phyloP scores from a whole-genome alignment of 2,888 invertebrate genomes.

The Leptopilina drosophilae region DNA sequence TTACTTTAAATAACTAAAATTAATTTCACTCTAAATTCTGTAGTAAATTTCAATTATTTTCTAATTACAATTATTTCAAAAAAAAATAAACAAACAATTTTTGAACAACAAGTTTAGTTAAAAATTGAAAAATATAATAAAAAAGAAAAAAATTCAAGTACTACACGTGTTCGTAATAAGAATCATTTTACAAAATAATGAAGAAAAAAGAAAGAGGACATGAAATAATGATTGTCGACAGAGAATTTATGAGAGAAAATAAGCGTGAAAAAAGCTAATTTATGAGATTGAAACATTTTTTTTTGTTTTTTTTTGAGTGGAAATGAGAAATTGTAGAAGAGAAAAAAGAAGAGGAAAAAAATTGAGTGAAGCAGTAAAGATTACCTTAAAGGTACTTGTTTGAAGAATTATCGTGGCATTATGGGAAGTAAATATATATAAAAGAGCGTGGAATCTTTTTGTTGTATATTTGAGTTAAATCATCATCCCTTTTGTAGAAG shows the following conservation, averaged over 20 bases:
- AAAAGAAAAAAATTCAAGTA: too few species aligned
- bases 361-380: conserved; percentile 16
- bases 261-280: background rate
- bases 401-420: conserved; percentile 23
- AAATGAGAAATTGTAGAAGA: background rate
- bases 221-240: background rate
- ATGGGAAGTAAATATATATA: background rate
- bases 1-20: too few species aligned
- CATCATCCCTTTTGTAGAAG: conserved; percentile 22
- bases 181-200: background rate
- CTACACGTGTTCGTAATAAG: too few species aligned
- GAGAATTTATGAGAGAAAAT: background rate
- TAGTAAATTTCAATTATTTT: too few species aligned
- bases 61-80: too few species aligned
- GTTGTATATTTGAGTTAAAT: background rate
- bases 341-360: background rate
- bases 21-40: too few species aligned
- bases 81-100: too few species aligned
- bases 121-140: too few species aligned
- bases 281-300: conserved; percentile 1
- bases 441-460: background rate
- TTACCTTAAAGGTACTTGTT: conserved; percentile 18
- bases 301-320: background rate
- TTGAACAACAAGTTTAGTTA: too few species aligned
- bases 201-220: background rate